Conservation (phyloP, 2,113 vertebrate species). For the Pogona vitticeps region DNA sequence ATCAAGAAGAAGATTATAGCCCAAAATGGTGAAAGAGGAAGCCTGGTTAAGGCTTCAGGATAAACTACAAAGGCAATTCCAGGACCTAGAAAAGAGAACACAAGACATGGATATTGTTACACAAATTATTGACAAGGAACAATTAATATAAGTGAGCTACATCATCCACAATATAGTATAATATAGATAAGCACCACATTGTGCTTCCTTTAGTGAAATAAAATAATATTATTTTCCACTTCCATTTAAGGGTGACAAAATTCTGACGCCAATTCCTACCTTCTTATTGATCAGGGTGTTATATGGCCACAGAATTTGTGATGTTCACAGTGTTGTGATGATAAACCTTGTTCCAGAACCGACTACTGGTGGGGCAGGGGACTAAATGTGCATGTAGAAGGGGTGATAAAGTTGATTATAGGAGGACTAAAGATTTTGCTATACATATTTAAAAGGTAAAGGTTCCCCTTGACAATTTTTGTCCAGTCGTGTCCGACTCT, state of each 20-base stretch:
- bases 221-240: neutral
- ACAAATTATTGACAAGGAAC: neutral
- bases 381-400: neutral
- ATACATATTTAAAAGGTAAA: neutral
- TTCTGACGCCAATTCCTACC: neutral
- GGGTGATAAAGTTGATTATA: neutral
- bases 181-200: neutral
- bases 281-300: neutral
- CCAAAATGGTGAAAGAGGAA: slow-evolving; percentile 97
- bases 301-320: neutral
- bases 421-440: neutral
- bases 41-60: slow-evolving; percentile 94
- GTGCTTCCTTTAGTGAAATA: neutral
- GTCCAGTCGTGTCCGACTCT: too few species aligned
- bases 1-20: slow-evolving; percentile 99
- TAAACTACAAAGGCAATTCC: slow-evolving; percentile 99
- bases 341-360: neutral
- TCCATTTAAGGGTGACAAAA: neutral
- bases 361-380: too few species aligned
- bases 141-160: neutral
- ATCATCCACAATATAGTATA: neutral
- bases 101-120: neutral
- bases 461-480: too few species aligned
- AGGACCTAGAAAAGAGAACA: slow-evolving; percentile 81
- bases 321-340: neutral